Evolutionary conservation across 2,888 invertebrate genomes (phyloP).

Genomic region (Cactoblastis cactorum): DNA sequence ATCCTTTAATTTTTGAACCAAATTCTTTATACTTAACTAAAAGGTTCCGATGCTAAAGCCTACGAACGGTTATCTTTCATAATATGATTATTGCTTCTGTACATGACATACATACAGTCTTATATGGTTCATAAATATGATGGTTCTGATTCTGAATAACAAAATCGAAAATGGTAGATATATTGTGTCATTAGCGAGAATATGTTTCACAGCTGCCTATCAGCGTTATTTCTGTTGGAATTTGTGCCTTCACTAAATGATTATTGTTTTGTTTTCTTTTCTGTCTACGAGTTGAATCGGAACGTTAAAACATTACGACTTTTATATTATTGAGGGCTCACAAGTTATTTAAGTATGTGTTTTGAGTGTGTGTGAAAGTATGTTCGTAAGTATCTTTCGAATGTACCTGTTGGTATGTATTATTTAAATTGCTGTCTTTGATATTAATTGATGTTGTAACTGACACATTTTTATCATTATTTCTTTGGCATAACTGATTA

Average conservation of each 20-base stretch:
- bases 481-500: no score
- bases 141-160: not conserved
- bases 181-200: conserved; percentile 23
- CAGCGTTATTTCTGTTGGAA: conserved; percentile 54
- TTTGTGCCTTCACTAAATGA: conserved; percentile 62
- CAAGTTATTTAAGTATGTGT: conserved; percentile 27
- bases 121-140: no score
- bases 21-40: no score
- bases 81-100: no score
- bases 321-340: conserved; percentile 41
- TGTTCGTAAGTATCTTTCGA: not conserved
- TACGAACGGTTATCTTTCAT: no score
- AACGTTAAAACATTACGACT: conserved; percentile 56
- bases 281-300: conserved; percentile 49
- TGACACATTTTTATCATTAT: no score
- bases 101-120: no score
- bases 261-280: conserved; percentile 54
- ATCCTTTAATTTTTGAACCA: no score
- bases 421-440: not conserved
- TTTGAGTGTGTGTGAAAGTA: conserved; percentile 24
- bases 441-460: no score
- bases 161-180: conserved; percentile 18
- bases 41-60: no score
- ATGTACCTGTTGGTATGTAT: not conserved
- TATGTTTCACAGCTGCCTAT: conserved; percentile 44